Evolutionary conservation across 2,888 invertebrate genomes (phyloP), one percentile per base, ranked within the genome.

Genomic region (Diarsia dahlii): DNA sequence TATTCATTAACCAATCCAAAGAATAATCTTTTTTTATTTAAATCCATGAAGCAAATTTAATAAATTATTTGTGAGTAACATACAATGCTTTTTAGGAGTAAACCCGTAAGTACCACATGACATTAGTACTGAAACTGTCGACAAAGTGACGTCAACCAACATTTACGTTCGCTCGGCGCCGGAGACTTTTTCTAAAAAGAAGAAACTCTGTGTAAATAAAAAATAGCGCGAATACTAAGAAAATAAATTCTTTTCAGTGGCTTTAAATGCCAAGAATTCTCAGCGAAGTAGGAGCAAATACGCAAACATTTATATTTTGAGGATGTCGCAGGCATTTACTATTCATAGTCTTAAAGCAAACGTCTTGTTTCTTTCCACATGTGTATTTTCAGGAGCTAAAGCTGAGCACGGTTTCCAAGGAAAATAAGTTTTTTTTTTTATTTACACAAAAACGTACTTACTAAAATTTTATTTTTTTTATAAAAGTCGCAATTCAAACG

Each of bases 191-290:
- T 45, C 15, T 15, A 6, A 39, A 50, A 56, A 56, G 23, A 46
- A 34, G 6, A 39, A 48, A 63, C 10, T 56, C n/a, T 45, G n/a
- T n/a, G 34, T 52, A 78, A 45, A 63, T 18, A 45, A 72, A 81
- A 76, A 72, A 69, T 82, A 48, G 34, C 56, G 50, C 12, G 10
- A 48, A 69, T 69, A 62, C 72, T 66, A 63, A 78, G 72, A 69
- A 70, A 71, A 77, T 56, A 77, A 72, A 72, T 71, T 82, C 20
- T 62, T 54, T 72, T 73, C 69, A 62, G 60, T 50, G 48, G 65
- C 72, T 81, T 65, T 62, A 72, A 76, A 82, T 82, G 72, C n/a
- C 60, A 69, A 71, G 76, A 56, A 65, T 76, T 82, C 56, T 69
- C 71, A 12, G 46, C 46, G n/a, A 69, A 72, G 65, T 54, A 18